A percentile compares a stretch with the other conserved stretches of the same genome.
These are phyloP conservation scores for Porphyrio hochstetteri DNA, from an alignment of 2,113 vertebrate genomes.

Conservation along the genomic window DNA sequence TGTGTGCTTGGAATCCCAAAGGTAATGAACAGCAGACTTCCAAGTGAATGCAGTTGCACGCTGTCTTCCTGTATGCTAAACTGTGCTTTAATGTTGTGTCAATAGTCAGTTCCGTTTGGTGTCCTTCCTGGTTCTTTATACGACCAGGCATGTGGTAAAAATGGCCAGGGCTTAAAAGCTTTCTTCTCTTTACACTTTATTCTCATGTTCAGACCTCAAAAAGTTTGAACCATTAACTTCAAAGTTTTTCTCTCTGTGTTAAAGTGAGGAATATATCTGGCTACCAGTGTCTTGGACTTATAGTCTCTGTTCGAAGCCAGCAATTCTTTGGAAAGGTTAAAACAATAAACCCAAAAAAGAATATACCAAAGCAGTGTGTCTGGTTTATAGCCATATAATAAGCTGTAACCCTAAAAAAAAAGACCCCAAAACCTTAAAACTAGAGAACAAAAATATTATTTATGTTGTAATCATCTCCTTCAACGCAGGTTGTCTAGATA, in stretches of 20 bases:
- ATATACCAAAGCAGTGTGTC: not conserved
- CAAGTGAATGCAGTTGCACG: not conserved
- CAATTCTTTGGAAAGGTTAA: not conserved
- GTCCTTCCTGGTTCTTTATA: not conserved
- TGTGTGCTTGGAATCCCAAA: slow-evolving; percentile 97
- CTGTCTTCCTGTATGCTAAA: not conserved
- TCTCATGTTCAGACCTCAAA: not conserved
- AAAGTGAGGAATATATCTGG: not conserved
- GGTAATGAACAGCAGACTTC: slow-evolving; percentile 56
- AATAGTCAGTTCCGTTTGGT: not conserved
- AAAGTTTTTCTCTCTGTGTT: not conserved
- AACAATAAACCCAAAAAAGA: not conserved
- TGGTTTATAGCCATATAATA: not conserved
- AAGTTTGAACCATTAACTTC: not conserved
- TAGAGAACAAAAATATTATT: not conserved
- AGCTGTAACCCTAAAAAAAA: not conserved
- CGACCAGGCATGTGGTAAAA: not conserved
- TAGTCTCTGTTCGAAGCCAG: not conserved
- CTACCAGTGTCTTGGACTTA: not conserved
- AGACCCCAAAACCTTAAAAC: not conserved
- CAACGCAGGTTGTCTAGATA: not conserved
- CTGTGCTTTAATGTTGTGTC: not conserved
- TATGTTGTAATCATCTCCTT: not conserved
- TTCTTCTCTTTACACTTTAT: not conserved
- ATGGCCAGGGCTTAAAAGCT: not conserved